A percentile compares a stretch with the other conserved stretches of the same genome.
These are phyloP conservation scores for Phocoena phocoena DNA, from an alignment of 2,113 vertebrate genomes.

Conservation along the genomic window DNA sequence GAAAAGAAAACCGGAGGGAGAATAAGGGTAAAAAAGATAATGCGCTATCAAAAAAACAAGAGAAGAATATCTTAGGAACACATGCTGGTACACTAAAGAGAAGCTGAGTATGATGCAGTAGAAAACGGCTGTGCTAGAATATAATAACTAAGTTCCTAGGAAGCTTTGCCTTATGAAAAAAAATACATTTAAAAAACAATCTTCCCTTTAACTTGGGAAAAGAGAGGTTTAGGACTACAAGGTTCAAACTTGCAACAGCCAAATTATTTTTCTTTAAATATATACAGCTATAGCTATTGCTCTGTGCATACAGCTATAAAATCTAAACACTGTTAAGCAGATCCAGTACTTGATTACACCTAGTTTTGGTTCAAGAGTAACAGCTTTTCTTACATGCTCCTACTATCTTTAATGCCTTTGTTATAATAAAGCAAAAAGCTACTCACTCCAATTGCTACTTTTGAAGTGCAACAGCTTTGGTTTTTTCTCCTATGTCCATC, in stretches of 20 bases:
- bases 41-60: not conserved
- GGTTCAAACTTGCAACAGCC: not conserved
- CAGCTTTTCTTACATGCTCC: not conserved
- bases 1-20: not conserved
- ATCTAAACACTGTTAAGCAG: not conserved
- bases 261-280: not conserved
- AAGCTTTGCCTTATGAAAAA: not conserved
- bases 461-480: not conserved
- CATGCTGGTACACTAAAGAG: not conserved
- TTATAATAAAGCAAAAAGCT: not conserved
- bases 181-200: not conserved
- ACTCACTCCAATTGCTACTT: constrained; percentile 4
- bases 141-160: not conserved
- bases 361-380: not conserved
- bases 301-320: not conserved
- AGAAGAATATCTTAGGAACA: not conserved
- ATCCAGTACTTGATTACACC: not conserved
- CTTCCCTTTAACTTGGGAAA: not conserved
- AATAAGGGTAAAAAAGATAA: not conserved
- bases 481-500: not conserved
- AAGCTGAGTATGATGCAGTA: not conserved
- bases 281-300: not conserved
- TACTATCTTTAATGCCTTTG: not conserved
- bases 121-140: not conserved
- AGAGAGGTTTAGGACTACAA: not conserved